Percentiles rank a stretch among this genome's conserved stretches.
phyloP scores from a whole-genome alignment of 2,113 vertebrate species.

The Vombatus ursinus region DNA sequence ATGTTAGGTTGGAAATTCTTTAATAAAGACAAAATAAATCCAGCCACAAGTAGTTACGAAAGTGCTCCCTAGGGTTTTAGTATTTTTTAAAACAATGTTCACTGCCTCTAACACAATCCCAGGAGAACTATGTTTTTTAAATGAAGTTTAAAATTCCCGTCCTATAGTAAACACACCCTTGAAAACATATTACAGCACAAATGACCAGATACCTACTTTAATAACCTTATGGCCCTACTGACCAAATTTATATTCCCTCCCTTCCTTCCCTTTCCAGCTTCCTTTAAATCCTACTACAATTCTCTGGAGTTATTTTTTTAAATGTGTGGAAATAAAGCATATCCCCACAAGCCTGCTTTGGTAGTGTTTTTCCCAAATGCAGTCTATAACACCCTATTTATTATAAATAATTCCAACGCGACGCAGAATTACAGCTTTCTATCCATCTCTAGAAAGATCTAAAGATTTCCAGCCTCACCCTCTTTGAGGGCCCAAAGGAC shows the following conservation, averaged over 20 bases:
- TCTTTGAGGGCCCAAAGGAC: neutral
- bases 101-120: constrained; percentile 26
- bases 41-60: constrained; percentile 12
- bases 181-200: constrained; percentile 1
- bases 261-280: neutral
- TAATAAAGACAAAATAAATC: constrained; percentile 51
- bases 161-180: neutral
- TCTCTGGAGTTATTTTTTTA: neutral
- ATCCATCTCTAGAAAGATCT: neutral
- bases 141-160: constrained; percentile 46
- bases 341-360: neutral
- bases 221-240: neutral
- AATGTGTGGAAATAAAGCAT: neutral
- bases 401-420: too few species aligned
- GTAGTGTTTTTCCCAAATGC: neutral
- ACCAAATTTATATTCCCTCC: neutral
- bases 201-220: accelerated
- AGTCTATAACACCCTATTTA: neutral
- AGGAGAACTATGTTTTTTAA: constrained; percentile 2
- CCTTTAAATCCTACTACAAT: neutral
- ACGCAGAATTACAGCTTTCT: neutral
- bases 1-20: neutral
- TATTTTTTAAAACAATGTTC: neutral
- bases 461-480: neutral
- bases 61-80: constrained; percentile 22